Conservation (phyloP, 2,888 invertebrate species). For the Drosophila meridiana region DNA sequence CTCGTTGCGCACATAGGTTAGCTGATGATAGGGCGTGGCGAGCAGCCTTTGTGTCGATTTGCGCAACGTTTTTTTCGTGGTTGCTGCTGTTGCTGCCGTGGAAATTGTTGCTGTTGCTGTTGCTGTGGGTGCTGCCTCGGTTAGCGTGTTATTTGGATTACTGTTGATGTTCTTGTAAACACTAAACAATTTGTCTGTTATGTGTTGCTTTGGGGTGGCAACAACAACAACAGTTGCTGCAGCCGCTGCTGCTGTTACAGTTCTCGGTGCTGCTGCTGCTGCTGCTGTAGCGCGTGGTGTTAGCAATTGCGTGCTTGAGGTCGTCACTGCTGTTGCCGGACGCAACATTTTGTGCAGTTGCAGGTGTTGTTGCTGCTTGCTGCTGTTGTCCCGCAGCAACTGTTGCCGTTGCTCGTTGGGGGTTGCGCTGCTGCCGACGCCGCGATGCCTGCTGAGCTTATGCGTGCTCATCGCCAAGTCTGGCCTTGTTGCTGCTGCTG, state of each 20-base stretch:
- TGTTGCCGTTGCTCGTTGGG: slow-evolving; percentile 49
- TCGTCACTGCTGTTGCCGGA: slow-evolving; percentile 19
- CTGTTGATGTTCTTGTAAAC: slow-evolving; percentile 67
- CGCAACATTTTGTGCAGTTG: slow-evolving; percentile 44
- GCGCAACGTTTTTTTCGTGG: slow-evolving; percentile 71
- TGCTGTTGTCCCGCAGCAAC: slow-evolving; percentile 37
- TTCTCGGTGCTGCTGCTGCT: slow-evolving; percentile 23
- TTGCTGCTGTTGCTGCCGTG: slow-evolving; percentile 44
- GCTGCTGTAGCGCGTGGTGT: slow-evolving; percentile 26
- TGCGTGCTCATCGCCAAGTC: slow-evolving; percentile 40
- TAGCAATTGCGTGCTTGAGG: slow-evolving; percentile 45
- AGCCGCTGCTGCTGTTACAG: slow-evolving; percentile 26
- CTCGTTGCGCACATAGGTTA: slow-evolving; percentile 80
- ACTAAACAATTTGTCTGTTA: slow-evolving; percentile 59
- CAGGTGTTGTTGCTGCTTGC: slow-evolving; percentile 41
- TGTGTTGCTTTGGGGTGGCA: slow-evolving; percentile 46
- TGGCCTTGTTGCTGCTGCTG: slow-evolving; percentile 44
- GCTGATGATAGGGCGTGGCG: slow-evolving; percentile 80
- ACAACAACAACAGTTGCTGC: slow-evolving; percentile 20
- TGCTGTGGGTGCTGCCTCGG: slow-evolving; percentile 49
- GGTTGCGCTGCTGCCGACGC: slow-evolving; percentile 33
- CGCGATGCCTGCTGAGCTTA: slow-evolving; percentile 53
- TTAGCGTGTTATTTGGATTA: slow-evolving; percentile 67
- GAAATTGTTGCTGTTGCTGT: slow-evolving; percentile 24
- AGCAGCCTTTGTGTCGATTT: slow-evolving; percentile 77